Conservation (phyloP, 2,113 vertebrate genomes). For the Cephalopholis sonnerati region DNA sequence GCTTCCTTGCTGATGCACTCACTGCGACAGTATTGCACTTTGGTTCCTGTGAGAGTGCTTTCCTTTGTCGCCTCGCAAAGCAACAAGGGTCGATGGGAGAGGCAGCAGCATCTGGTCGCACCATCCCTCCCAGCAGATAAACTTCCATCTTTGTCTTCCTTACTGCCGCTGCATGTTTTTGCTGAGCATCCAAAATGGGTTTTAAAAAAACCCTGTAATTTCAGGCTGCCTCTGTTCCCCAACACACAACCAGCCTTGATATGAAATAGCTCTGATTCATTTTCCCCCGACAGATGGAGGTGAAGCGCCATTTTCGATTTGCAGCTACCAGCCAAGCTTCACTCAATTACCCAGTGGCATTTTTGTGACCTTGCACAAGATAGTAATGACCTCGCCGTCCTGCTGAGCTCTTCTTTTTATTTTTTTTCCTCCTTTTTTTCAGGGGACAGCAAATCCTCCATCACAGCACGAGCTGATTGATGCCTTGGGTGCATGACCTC, state of each 20-base stretch:
- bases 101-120: slow-evolving; percentile 9
- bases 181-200: slow-evolving; percentile 39
- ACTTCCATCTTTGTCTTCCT: slow-evolving; percentile 39
- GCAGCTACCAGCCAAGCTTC: slow-evolving; percentile 49
- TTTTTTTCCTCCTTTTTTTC: background rate
- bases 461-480: slow-evolving; percentile 57
- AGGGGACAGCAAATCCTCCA: slow-evolving; percentile 35
- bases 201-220: slow-evolving; percentile 18
- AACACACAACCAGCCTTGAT: slow-evolving; percentile 33
- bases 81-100: slow-evolving; percentile 28
- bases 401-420: slow-evolving; percentile 40
- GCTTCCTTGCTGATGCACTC: slow-evolving; percentile 61
- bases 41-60: slow-evolving; percentile 67
- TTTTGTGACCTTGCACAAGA: slow-evolving; percentile 66
- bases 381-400: slow-evolving; percentile 55
- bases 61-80: slow-evolving; percentile 64
- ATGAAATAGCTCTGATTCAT: slow-evolving; percentile 44
- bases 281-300: slow-evolving; percentile 56
- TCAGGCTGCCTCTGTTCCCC: slow-evolving; percentile 5
- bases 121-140: slow-evolving; percentile 47
- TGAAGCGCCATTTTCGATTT: slow-evolving; percentile 40
- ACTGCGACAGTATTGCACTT: slow-evolving; percentile 32
- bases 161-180: slow-evolving; percentile 24
- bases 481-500: slow-evolving; percentile 50
- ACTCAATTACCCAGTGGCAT: slow-evolving; percentile 69